phyloP scores from a whole-genome alignment of 2,797 vertebrate species.

The Gymnothorax reevesii region DNA sequence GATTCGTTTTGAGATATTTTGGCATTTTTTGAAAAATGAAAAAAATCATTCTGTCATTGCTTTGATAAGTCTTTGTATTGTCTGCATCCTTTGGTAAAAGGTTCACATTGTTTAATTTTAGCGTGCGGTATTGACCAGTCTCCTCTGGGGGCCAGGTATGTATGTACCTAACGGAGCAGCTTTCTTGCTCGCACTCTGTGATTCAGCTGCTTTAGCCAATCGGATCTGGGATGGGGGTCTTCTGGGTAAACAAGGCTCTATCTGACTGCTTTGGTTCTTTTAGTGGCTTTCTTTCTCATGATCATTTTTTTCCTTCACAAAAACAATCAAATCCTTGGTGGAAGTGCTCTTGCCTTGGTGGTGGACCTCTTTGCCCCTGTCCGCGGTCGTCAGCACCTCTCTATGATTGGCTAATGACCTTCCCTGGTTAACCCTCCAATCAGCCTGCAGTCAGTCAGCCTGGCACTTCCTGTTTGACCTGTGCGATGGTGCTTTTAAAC shows the following conservation, averaged over 20 bases:
- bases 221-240: conserved; percentile 46
- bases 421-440: conserved; percentile 14
- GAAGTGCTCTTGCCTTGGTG: conserved; percentile 22
- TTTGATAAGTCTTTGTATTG: neutral
- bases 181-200: conserved; percentile 15
- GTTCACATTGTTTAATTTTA: conserved; percentile 69
- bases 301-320: conserved; percentile 44
- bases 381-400: neutral
- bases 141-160: conserved; percentile 70
- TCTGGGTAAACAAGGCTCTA: conserved; percentile 47
- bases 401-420: neutral
- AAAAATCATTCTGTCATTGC: neutral
- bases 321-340: conserved; percentile 54
- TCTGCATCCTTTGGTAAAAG: neutral
- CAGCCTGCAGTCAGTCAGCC: neutral
- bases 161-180: conserved; percentile 64
- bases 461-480: neutral
- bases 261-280: conserved; percentile 31
- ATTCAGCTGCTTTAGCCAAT: conserved; percentile 59
- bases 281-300: conserved; percentile 40
- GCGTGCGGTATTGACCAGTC: conserved; percentile 71
- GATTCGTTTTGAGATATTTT: no score
- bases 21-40: neutral
- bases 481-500: neutral
- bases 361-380: neutral